Conservation (phyloP, 2,888 invertebrate species). For the Gastrophysa polygoni region DNA sequence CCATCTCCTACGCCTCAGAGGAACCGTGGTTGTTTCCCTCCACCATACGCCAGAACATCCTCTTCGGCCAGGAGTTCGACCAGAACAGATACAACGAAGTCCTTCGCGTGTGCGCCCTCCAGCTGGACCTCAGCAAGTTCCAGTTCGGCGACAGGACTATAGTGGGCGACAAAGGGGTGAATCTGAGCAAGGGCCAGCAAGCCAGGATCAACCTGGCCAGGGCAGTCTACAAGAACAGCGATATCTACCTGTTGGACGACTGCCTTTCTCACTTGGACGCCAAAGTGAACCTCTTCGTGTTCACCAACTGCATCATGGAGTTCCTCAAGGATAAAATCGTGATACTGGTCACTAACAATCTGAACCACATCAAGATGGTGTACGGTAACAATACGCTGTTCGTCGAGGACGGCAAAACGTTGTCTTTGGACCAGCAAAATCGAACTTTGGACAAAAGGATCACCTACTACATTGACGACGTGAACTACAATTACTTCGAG, state of each 20-base stretch:
- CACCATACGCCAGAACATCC: conserved; percentile 49
- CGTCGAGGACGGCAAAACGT: conserved; percentile 41
- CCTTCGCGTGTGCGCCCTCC: conserved; percentile 58
- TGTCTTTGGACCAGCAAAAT: conserved; percentile 37
- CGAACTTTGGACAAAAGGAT: conserved; percentile 40
- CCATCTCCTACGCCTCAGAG: conserved; percentile 49
- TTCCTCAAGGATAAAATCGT: conserved; percentile 48
- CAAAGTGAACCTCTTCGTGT: conserved; percentile 42
- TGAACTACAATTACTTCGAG: conserved; percentile 28
- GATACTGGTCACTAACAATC: conserved; percentile 47
- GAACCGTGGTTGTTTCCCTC: conserved; percentile 51
- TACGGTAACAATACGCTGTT: conserved; percentile 41
- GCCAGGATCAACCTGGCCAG: conserved; percentile 49
- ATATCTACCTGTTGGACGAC: conserved; percentile 50
- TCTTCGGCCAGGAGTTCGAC: conserved; percentile 52
- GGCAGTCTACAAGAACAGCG: conserved; percentile 47
- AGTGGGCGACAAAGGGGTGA: conserved; percentile 68
- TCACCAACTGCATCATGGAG: conserved; percentile 44
- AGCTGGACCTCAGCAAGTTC: conserved; percentile 59
- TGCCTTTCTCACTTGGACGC: conserved; percentile 46
- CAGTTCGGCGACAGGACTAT: conserved; percentile 58
- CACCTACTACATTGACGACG: conserved; percentile 44
- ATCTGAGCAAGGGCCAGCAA: conserved; percentile 66
- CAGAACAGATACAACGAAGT: conserved; percentile 52
- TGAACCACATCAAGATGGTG: conserved; percentile 42